Conservation (phyloP, 2,797 vertebrate genomes). For the Galago senegalensis region DNA sequence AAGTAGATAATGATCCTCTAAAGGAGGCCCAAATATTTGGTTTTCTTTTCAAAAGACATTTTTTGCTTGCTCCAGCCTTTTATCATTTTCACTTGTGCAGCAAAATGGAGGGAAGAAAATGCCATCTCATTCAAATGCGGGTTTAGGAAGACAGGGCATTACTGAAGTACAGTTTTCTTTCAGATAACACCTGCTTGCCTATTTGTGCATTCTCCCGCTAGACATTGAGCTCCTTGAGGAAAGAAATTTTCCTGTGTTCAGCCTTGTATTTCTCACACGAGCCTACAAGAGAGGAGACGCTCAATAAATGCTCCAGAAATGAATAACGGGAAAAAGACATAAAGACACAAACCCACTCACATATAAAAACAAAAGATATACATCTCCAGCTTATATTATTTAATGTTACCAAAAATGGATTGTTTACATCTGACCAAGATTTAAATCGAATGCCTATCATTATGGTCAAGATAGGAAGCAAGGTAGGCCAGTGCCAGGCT, state of each 20-base stretch:
- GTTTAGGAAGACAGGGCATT: constrained; percentile 55
- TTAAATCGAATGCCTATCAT: constrained; percentile 32
- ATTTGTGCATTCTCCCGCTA: background rate
- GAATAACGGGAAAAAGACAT: background rate
- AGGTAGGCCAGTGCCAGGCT: background rate
- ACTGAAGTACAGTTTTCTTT: constrained; percentile 47
- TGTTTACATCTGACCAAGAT: constrained; percentile 57
- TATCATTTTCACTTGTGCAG: constrained; percentile 7
- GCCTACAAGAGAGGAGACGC: background rate
- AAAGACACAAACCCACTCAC: background rate
- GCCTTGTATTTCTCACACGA: background rate
- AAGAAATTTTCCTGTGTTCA: background rate
- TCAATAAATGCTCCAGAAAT: constrained; percentile 33
- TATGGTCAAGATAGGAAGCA: constrained; percentile 1
- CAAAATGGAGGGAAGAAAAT: constrained; percentile 17
- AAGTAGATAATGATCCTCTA: background rate
- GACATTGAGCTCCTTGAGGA: background rate
- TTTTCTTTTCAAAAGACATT: background rate
- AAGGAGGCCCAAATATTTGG: background rate
- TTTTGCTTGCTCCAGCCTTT: constrained; percentile 15
- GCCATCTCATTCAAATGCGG: background rate
- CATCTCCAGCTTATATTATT: constrained; percentile 29
- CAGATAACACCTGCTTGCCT: constrained; percentile 6
- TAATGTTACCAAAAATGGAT: constrained; percentile 62
- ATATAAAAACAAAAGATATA: background rate